Evolutionary conservation across 37 sponge, comb jelly and placozoan genomes (phyloP).

Genomic region (Theonella swinhoei): DNA sequence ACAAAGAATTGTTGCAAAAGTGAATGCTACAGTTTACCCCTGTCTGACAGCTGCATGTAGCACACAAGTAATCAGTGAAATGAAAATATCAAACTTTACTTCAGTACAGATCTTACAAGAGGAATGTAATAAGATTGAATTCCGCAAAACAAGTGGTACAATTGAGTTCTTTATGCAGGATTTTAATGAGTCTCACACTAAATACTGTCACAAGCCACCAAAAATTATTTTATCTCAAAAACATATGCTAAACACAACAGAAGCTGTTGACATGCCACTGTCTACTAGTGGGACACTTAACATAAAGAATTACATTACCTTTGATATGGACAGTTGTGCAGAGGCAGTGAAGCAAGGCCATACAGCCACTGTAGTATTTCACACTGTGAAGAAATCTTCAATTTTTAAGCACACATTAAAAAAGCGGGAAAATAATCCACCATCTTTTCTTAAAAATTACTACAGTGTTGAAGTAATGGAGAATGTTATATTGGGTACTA

Average conservation of each 20-base stretch:
- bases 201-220: neutral
- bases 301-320: neutral
- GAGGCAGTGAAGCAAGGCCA: neutral
- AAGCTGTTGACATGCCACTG: too few species aligned
- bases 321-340: neutral
- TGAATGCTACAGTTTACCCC: neutral
- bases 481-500: constrained; percentile 11
- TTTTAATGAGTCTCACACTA: neutral
- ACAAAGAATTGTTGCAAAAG: neutral
- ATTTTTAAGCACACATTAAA: neutral
- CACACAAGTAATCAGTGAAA: neutral
- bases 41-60: neutral
- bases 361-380: neutral
- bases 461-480: neutral
- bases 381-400: neutral
- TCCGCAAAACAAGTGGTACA: neutral
- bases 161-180: neutral
- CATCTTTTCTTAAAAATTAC: neutral
- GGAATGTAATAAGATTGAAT: too few species aligned
- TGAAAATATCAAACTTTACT: neutral
- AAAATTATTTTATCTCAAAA: neutral
- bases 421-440: neutral
- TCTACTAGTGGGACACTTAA: neutral
- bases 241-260: neutral
- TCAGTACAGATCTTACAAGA: neutral